phyloP scores from a whole-genome alignment of 2,888 invertebrate species.

The Andrena haemorrhoa region DNA sequence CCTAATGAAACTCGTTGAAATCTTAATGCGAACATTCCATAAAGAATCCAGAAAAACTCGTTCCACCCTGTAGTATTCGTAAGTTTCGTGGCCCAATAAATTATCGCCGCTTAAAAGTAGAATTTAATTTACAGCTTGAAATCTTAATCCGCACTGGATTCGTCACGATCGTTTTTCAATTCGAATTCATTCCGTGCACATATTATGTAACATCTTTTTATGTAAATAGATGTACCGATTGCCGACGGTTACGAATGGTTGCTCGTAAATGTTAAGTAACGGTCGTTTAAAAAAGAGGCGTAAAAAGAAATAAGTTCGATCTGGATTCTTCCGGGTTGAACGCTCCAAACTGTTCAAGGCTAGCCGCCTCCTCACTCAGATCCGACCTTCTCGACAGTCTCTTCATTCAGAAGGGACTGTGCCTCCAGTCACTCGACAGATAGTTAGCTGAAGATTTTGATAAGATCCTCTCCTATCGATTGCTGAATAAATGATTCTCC shows the following conservation, averaged over 20 bases:
- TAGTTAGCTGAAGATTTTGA: constrained; percentile 13
- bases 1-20: no score
- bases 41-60: no score
- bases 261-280: constrained; percentile 23
- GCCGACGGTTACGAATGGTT: neutral
- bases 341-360: constrained; percentile 41
- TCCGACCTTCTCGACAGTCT: constrained; percentile 14
- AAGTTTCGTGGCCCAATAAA: no score
- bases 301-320: constrained; percentile 14
- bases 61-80: no score
- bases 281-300: constrained; percentile 14
- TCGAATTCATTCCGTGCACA: neutral
- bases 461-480: constrained; percentile 15
- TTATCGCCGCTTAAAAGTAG: neutral
- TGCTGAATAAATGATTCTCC: neutral
- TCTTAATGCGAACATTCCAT: no score
- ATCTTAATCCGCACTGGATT: no score
- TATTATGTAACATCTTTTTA: neutral
- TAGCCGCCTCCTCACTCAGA: neutral
- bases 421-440: neutral
- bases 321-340: constrained; percentile 58
- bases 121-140: no score
- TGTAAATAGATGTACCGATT: constrained; percentile 10
- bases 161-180: neutral
- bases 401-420: neutral